Evolutionary conservation across 2,113 vertebrate species (phyloP).

Genomic region (Semnornis frantzii): DNA sequence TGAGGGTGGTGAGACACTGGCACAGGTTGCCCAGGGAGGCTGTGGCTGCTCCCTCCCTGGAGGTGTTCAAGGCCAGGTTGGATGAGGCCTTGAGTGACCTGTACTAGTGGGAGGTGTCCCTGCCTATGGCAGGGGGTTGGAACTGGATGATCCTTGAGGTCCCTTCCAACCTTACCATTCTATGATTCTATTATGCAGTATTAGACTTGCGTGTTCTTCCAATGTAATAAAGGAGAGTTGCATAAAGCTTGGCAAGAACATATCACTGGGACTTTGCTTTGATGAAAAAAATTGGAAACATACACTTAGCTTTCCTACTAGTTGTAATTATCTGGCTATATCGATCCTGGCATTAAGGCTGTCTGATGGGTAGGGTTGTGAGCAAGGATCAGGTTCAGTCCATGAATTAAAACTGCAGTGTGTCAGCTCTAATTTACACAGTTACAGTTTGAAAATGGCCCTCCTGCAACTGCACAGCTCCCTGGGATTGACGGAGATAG

Average conservation of each 20-base stretch:
- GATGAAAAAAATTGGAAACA: slow-evolving; percentile 28
- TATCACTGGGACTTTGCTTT: slow-evolving; percentile 28
- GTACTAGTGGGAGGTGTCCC: no score
- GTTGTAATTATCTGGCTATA: slow-evolving; percentile 57
- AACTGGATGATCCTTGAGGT: no score
- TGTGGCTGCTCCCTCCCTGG: no score
- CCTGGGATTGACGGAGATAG: not conserved
- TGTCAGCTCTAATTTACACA: slow-evolving; percentile 53
- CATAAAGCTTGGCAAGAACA: slow-evolving; percentile 11
- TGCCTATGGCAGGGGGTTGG: no score
- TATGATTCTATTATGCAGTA: not conserved
- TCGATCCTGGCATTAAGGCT: slow-evolving; percentile 33
- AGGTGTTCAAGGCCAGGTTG: no score
- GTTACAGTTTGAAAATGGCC: slow-evolving; percentile 22
- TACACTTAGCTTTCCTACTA: slow-evolving; percentile 37
- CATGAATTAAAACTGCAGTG: slow-evolving; percentile 7
- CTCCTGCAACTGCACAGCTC: slow-evolving; percentile 8
- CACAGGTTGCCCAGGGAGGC: no score
- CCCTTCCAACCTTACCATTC: no score
- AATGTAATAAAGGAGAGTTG: slow-evolving; percentile 18
- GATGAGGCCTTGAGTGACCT: no score
- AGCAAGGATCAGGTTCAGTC: slow-evolving; percentile 25
- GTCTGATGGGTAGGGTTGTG: slow-evolving; percentile 10
- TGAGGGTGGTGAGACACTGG: no score
- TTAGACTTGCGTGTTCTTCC: not conserved